Evolutionary conservation across 2,797 vertebrate genomes (phyloP).

Genomic region (Limnodromus scolopaceus): DNA sequence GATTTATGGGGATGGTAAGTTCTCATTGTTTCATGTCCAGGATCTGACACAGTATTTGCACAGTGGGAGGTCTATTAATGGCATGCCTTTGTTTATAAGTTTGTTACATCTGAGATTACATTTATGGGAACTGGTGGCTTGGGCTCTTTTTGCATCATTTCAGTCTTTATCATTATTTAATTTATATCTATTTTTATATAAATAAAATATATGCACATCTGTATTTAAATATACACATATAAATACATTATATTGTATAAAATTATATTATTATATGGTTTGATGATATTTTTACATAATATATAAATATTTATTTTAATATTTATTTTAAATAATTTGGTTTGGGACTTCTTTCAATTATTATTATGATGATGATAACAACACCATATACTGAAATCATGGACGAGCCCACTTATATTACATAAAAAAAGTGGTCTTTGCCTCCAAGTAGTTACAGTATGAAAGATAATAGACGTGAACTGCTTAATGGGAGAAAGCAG

Average conservation of each 20-base stretch:
- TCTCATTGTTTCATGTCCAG: background rate
- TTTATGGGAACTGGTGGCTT: background rate
- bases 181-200: background rate
- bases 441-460: background rate
- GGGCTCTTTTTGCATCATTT: background rate
- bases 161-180: background rate
- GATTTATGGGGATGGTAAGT: background rate
- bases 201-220: background rate
- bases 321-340: background rate
- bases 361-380: background rate
- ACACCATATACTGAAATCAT: background rate
- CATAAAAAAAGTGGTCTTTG: background rate
- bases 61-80: background rate
- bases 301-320: background rate
- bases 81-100: background rate
- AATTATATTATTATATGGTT: background rate
- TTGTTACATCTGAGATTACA: background rate
- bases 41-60: background rate
- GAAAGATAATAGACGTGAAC: background rate
- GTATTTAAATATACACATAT: background rate
- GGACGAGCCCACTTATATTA: background rate
- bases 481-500: background rate
- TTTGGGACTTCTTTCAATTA: background rate
- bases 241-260: background rate
- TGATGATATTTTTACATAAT: background rate